Base-by-base conservation (phyloP, 2,888 invertebrate genomes). In the Colletes collaris region DNA sequence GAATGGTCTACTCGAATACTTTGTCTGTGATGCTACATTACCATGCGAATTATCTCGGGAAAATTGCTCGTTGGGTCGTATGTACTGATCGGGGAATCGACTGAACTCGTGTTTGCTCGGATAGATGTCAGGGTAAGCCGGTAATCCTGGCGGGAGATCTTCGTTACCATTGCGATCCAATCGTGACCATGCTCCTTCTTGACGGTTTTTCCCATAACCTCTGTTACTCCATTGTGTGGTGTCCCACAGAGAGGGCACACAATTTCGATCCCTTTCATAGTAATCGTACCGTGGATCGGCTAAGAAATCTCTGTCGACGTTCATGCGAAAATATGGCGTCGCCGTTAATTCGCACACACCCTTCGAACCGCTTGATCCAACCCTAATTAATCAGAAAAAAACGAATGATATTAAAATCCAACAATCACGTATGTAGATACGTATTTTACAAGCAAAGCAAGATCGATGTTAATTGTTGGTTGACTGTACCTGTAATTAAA, bases 331-430 rank as follows among this genome's bases (percentile, higher is more conserved):
- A 62, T 96, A 94, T 0, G 97, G 96, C 63, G 96, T 94, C 11
- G 96, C 96, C 85, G 96, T 95, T 70, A 97, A 93, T 92, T 97
- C 97, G 89, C 97, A 97, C 37, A 96, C 95, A 10, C 97, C 97
- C 92, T 82, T 83, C 13, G 81, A 50, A 56, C 85, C 79, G n/a
- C 80, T 68, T 19, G 79, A 72, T 44, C 35, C 46, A 11, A 65
- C 76, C 56, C 85, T 86, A 77, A 27, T 44, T 7, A 59, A 79
- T 56, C n/a, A 46, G 11, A 40, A 40, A 40, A 5, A 40, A 40
- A 10, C 10, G 6, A 40, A 40, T 16, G 16, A 16, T 16, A 16
- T 40, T 6, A 6, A 2, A 40, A 40, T 40, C 6, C 3, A 40
- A 6, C 0, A 4, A 6, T 6, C 3, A 40, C 40, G 40, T 16